A percentile compares a stretch with the other conserved stretches of the same genome.
Evolutionary conservation across 2,888 invertebrate species (phyloP).

Genomic region (Neria commutata): DNA sequence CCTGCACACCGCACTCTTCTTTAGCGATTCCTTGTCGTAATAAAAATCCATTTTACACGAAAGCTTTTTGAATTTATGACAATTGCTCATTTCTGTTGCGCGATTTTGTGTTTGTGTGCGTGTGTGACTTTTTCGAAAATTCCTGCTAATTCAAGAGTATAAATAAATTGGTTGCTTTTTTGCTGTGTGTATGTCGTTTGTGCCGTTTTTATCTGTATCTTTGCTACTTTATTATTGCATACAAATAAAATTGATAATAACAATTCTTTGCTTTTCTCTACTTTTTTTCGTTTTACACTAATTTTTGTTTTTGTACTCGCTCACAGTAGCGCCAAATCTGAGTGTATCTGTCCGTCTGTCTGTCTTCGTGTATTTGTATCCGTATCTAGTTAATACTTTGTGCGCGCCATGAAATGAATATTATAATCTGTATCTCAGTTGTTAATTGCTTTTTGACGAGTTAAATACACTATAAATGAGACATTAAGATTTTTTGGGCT

Average conservation of each 20-base stretch:
- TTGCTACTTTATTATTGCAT: slow-evolving; percentile 8
- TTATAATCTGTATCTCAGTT: slow-evolving; percentile 59
- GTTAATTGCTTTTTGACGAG: slow-evolving; percentile 61
- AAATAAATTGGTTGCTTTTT: slow-evolving; percentile 4
- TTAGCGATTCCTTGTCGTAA: too few species aligned
- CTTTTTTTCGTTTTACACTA: slow-evolving; percentile 8
- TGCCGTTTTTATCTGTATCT: slow-evolving; percentile 30
- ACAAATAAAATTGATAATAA: slow-evolving; percentile 11
- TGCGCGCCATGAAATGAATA: slow-evolving; percentile 29
- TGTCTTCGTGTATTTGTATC: not conserved
- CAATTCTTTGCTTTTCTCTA: not conserved
- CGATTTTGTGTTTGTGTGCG: too few species aligned
- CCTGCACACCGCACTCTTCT: too few species aligned
- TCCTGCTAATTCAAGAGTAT: not conserved
- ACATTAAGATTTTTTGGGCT: not conserved
- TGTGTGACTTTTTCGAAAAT: not conserved
- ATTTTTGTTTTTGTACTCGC: slow-evolving; percentile 8
- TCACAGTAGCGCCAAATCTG: not conserved
- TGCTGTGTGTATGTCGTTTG: slow-evolving; percentile 24
- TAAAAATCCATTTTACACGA: not conserved
- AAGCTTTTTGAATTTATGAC: slow-evolving; percentile 24
- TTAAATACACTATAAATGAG: slow-evolving; percentile 28
- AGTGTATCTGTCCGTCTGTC: not conserved
- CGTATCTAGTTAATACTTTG: not conserved
- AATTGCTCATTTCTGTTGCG: not conserved